Conservation (phyloP, 2,888 invertebrate genomes). For the Ashinkailepas kermadecensis region DNA sequence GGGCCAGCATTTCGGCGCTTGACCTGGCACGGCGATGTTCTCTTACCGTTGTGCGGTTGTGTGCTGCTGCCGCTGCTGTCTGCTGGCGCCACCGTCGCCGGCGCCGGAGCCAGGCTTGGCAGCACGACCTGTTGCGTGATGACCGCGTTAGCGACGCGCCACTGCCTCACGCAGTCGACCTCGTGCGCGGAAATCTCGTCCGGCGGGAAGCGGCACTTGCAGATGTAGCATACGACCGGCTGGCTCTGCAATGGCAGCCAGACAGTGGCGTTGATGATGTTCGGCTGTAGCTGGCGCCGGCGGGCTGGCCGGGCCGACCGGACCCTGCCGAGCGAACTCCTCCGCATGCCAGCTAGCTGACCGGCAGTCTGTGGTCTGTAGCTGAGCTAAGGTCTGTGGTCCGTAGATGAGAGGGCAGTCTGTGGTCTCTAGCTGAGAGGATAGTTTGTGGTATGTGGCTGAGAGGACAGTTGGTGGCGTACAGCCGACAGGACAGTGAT, state of each 20-base stretch:
- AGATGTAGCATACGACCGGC: slow-evolving; percentile 52
- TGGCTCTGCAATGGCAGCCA: background rate
- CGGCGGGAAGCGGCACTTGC: slow-evolving; percentile 57
- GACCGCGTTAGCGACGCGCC: slow-evolving; percentile 53
- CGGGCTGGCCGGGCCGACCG: background rate
- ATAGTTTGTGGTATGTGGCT: too few relatives aligned
- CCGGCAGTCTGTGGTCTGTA: too few relatives aligned
- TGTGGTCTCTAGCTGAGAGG: too few relatives aligned
- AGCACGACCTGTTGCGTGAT: slow-evolving; percentile 43
- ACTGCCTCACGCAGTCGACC: slow-evolving; percentile 58
- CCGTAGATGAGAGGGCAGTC: too few relatives aligned
- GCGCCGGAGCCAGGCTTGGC: background rate
- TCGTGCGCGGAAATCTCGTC: slow-evolving; percentile 58
- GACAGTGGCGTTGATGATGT: background rate
- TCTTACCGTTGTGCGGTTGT: too few relatives aligned
- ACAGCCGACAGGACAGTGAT: too few relatives aligned
- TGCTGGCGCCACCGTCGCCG: background rate
- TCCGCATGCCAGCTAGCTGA: too few relatives aligned
- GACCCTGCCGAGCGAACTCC: background rate
- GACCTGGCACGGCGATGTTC: too few relatives aligned
- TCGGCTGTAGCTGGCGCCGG: background rate
- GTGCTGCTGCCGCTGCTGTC: too few relatives aligned
- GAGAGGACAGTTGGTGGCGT: too few relatives aligned
- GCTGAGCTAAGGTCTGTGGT: too few relatives aligned
- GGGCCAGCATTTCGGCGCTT: too few relatives aligned